These are phyloP conservation scores for Eremobia ochroleuca DNA, from an alignment of 2,888 invertebrate species.

Conservation along the genomic window DNA sequence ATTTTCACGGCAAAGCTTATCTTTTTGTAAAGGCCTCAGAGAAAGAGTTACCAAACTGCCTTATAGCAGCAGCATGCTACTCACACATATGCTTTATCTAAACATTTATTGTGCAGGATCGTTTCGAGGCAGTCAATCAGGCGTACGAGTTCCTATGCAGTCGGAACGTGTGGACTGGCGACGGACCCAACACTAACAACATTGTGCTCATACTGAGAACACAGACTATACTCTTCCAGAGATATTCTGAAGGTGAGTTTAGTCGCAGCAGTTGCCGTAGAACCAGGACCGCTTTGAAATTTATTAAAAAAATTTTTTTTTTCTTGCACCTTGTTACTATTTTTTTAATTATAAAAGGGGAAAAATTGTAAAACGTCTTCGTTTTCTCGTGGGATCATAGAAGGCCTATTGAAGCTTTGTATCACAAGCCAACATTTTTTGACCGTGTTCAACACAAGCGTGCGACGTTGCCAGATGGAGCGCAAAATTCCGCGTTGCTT, in stretches of 20 bases:
- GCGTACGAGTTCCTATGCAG: conserved; percentile 99
- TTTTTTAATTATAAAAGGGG: not conserved
- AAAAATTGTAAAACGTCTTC: not conserved
- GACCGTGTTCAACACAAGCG: not conserved
- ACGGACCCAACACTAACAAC: conserved; percentile 98
- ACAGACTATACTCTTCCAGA: conserved; percentile 98
- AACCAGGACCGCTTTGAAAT: not conserved
- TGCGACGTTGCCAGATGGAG: not conserved
- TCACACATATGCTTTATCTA: not conserved
- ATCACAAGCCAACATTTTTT: not conserved
- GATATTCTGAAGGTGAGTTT: conserved; percentile 95
- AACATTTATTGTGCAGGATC: conserved; percentile 91
- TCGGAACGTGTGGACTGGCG: conserved; percentile 95
- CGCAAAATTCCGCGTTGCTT: not conserved
- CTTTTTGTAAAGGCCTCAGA: too few species aligned
- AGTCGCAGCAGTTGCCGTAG: not conserved
- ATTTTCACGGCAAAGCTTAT: too few species aligned
- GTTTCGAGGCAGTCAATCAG: conserved; percentile 98
- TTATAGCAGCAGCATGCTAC: too few species aligned
- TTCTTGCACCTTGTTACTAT: not conserved
- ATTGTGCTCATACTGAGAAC: conserved; percentile 97
- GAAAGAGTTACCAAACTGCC: too few species aligned
- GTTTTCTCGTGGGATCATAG: not conserved
- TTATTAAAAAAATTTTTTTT: not conserved
- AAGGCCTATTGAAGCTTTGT: not conserved